Evolutionary conservation across 2,888 invertebrate genomes (phyloP).

Genomic region (Resseliella maxima): DNA sequence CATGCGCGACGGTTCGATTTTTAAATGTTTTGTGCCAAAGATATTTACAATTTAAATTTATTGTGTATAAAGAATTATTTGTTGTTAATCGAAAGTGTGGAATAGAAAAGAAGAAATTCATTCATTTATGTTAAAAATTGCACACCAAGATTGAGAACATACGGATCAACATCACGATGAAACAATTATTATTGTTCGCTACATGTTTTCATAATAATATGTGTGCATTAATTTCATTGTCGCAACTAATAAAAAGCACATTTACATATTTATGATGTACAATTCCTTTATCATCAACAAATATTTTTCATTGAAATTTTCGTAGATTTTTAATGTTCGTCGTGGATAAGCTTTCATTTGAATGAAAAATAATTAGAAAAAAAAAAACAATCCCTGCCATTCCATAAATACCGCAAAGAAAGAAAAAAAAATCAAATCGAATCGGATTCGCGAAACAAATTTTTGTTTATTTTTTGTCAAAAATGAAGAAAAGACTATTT

Average conservation of each 20-base stretch:
- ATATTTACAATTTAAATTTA: constrained; percentile 50
- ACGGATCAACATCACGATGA: too few species aligned
- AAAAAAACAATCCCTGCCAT: constrained; percentile 46
- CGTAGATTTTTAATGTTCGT: constrained; percentile 19
- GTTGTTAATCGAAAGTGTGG: neutral
- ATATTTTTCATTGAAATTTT: constrained; percentile 19
- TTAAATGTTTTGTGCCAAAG: constrained; percentile 49
- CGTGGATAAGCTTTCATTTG: constrained; percentile 12
- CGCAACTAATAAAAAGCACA: neutral
- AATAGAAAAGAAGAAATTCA: neutral
- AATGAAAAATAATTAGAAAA: too few species aligned
- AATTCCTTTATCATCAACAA: neutral
- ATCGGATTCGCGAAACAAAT: neutral
- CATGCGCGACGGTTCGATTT: constrained; percentile 11
- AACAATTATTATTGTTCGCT: too few species aligned
- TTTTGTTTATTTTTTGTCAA: neutral
- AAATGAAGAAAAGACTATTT: neutral
- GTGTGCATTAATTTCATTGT: neutral
- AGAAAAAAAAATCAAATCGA: neutral
- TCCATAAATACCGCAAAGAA: neutral
- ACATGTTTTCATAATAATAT: too few species aligned
- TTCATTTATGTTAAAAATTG: neutral
- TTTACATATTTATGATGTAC: neutral
- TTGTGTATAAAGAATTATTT: constrained; percentile 45
- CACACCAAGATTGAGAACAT: constrained; percentile 28